Evolutionary conservation across 2,888 invertebrate species (phyloP).

Genomic region (Empis stercorea): DNA sequence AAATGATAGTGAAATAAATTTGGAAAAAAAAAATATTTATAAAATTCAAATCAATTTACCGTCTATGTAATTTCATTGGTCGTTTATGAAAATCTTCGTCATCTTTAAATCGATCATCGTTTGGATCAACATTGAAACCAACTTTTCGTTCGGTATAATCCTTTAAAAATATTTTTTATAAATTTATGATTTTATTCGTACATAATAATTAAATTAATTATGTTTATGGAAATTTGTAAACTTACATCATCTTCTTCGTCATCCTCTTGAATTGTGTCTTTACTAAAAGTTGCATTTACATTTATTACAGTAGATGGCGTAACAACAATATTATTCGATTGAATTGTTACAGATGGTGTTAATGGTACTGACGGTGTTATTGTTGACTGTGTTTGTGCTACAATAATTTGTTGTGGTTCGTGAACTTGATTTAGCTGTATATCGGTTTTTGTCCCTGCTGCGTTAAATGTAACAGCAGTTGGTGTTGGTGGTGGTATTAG

Average conservation of each 20-base stretch:
- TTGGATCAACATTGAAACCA: constrained; percentile 44
- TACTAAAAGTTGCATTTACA: constrained; percentile 1
- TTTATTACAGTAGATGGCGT: neutral
- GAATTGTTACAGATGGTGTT: neutral
- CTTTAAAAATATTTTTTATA: constrained; percentile 19
- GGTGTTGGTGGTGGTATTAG: constrained; percentile 17
- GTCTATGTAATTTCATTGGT: constrained; percentile 35
- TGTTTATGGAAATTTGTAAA: too few species aligned
- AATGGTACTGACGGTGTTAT: neutral
- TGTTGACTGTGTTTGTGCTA: neutral
- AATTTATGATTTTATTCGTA: too few species aligned
- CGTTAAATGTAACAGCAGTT: constrained; percentile 10
- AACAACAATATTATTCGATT: neutral
- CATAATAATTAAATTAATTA: too few species aligned
- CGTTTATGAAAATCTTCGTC: constrained; percentile 35
- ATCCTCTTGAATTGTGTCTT: constrained; percentile 35
- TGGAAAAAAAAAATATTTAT: too few species aligned
- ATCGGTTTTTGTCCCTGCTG: constrained; percentile 8
- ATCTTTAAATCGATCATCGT: constrained; percentile 17
- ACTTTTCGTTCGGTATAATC: constrained; percentile 46
- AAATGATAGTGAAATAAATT: too few species aligned
- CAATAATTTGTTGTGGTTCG: constrained; percentile 5
- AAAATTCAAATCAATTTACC: too few species aligned
- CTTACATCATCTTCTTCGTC: constrained; percentile 49
- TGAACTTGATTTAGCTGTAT: constrained; percentile 13